Evolutionary conservation across 2,888 invertebrate species (phyloP), one percentile per base, ranked within the genome.

Genomic region (Tanytarsus gracilentus): DNA sequence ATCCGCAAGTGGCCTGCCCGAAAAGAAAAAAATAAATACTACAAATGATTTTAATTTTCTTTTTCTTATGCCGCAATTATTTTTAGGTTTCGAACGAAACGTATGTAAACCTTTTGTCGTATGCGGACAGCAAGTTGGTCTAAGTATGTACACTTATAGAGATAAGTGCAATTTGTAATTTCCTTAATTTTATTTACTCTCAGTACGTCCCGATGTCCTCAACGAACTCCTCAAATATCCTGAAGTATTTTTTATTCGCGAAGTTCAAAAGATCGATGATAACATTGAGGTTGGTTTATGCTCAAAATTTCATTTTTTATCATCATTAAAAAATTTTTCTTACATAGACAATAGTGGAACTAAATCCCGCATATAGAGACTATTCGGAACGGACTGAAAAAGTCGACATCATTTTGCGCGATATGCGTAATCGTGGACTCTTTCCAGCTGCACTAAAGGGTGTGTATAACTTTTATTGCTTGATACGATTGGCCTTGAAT

Each of bases 31-130:
- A n/a, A n/a, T n/a, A n/a, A n/a, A n/a, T n/a, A n/a, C n/a, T n/a
- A n/a, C n/a, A n/a, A n/a, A n/a, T n/a, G n/a, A n/a, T n/a, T n/a
- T n/a, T n/a, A n/a, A n/a, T n/a, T n/a, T n/a, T n/a, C n/a, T 53
- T 63, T 33, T 62, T 25, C 23, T 62, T 49, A 29, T 56, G 53
- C 39, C 62, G 55, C 62, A 52, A 51, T 59, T 64, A 62, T 63
- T 52, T 63, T 62, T 67, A 90, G 90, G 88, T 66, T 79, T 88
- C 68, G 82, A 83, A 68, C 82, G 82, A 71, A 84, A 84, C 62
- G 83, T 85, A 73, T 91, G 88, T 75, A 82, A 84, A 70, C 92
- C 93, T 53, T 93, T 95, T 72, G 79, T 90, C 65, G 88, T 94
- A 55, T 88, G 87, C 70, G 91, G 88, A 61, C 85, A 86, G 69